A percentile compares a stretch with the other conserved stretches of the same genome.
Evolutionary conservation across 2,797 vertebrate genomes (phyloP).

Genomic region (Hybognathus amarus): DNA sequence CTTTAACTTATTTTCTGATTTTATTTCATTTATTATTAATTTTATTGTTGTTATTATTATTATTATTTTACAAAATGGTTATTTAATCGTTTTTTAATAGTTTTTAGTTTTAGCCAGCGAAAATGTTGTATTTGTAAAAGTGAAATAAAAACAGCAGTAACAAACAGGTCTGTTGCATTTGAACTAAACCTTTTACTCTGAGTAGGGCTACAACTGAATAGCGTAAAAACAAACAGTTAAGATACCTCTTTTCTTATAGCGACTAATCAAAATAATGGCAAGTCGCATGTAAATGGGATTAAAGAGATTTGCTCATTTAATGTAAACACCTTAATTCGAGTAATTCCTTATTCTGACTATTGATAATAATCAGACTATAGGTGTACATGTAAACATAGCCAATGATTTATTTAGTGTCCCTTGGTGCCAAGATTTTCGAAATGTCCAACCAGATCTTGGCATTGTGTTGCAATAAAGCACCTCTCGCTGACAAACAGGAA

Average conservation of each 20-base stretch:
- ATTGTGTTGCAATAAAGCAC: slow-evolving; percentile 32
- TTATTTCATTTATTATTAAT: not conserved
- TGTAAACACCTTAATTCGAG: slow-evolving; percentile 10
- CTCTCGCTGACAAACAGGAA: slow-evolving; percentile 28
- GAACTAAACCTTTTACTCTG: not conserved
- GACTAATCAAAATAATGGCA: slow-evolving; percentile 21
- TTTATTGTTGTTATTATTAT: too few species aligned
- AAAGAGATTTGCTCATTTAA: slow-evolving; percentile 6
- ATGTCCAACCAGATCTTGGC: not conserved
- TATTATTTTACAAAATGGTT: not conserved
- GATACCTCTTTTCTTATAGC: not conserved
- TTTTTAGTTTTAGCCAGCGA: not conserved
- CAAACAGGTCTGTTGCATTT: not conserved
- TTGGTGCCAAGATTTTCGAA: slow-evolving; percentile 26
- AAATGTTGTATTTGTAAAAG: not conserved
- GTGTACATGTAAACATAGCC: slow-evolving; percentile 12
- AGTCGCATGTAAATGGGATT: not conserved
- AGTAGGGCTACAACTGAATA: not conserved
- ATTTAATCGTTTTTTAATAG: not conserved
- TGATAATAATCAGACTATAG: slow-evolving; percentile 31
- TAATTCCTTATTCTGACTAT: slow-evolving; percentile 34
- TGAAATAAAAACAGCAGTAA: not conserved
- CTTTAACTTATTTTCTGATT: not conserved
- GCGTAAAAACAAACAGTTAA: not conserved
- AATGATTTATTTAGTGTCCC: slow-evolving; percentile 52